A percentile compares a stretch with the other conserved stretches of the same genome.
Conservation (phyloP, 2,113 vertebrate genomes). For the Burhinus bistriatus region DNA sequence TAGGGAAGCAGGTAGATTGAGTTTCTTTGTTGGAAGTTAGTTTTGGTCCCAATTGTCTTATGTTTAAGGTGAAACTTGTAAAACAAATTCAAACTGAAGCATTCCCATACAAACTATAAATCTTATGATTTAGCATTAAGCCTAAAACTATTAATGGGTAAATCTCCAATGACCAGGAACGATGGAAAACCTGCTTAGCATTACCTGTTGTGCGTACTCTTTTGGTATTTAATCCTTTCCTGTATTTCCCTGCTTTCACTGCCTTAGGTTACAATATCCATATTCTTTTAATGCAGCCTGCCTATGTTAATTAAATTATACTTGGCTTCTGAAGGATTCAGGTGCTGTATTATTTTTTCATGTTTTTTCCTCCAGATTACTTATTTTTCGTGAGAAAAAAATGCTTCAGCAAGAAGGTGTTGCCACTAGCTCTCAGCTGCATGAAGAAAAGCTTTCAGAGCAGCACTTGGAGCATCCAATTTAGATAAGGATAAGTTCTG, state of each 20-base stretch:
- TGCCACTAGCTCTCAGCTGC: neutral
- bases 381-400: neutral
- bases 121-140: neutral
- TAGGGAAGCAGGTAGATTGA: neutral
- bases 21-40: neutral
- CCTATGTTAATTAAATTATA: neutral
- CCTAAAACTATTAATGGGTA: neutral
- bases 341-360: neutral
- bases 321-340: neutral
- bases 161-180: neutral
- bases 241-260: neutral
- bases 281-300: neutral
- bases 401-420: neutral
- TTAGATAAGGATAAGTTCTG: conserved; percentile 32
- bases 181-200: neutral
- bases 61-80: neutral
- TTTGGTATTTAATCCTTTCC: neutral
- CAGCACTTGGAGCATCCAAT: neutral
- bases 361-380: neutral
- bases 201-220: neutral
- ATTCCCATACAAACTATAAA: neutral
- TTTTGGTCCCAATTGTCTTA: neutral
- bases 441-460: conserved; percentile 1
- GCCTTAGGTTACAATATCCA: neutral
- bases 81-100: neutral